Evolutionary conservation across 2,113 vertebrate species (phyloP), one percentile per base, ranked within the genome.

Genomic region (Australoheros scitulus): DNA sequence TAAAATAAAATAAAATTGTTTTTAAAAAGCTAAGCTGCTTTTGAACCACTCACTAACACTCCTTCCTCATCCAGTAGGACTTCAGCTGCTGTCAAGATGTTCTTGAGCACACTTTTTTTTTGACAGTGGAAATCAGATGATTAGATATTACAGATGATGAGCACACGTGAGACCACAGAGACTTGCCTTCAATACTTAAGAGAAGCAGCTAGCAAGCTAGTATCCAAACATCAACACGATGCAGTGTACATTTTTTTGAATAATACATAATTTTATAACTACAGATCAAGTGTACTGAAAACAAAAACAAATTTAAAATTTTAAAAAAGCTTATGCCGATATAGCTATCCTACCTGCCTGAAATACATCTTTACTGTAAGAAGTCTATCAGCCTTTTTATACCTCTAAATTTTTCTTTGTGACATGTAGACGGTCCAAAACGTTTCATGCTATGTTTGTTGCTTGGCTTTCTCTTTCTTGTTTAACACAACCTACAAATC

Each of bases 371-470:
- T 68, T 68, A 18, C 24, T 68, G 63, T 26, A 68, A 68, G 22
- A 5, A 47, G 17, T 68, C 63, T 65, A 4, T 65, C 38, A 17
- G 14, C 17, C 7, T 68, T 43, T 68, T 68, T 38, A 6, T 26
- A n/a, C 8, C 24, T 68, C 43, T 47, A 22, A 68, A 8, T 47
- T 26, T 10, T 68, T 68, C 34, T 34, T 34, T 34, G 26, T 68
- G 8, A 47, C 17, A 68, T 0, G 0, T 0, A 14, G 8, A 68
- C 38, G 0, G 43, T 68, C 38, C 17, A 4, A 68, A 47, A 47
- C 8, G 0, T 22, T 68, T 68, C 22, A 26, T 1, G 63, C 22
- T 26, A 14, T 68, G 38, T 47, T 47, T 68, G 22, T 68, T 68
- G 63, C 43, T 0, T 47, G 22, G 22, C 22, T 43, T 65, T 11